These are phyloP conservation scores for Echinarachnius parma DNA, from an alignment of 53 echinoderm and acorn worm genomes.

Conservation along the genomic window DNA sequence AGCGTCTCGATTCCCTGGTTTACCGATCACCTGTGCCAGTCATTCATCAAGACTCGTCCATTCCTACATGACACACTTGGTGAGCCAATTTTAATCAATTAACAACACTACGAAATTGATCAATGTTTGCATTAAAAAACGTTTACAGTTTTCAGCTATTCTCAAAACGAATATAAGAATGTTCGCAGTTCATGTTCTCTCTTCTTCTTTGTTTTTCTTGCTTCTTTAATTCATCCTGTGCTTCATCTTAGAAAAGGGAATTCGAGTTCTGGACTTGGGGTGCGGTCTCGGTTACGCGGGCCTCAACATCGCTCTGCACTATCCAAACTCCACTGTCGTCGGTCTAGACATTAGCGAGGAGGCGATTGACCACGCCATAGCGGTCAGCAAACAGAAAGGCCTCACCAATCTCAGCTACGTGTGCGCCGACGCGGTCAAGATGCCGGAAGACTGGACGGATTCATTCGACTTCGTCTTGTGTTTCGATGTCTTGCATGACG, in stretches of 20 bases:
- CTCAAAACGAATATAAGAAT: too few species aligned
- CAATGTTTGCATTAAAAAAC: too few species aligned
- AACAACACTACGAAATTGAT: too few species aligned
- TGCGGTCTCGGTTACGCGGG: slow-evolving; percentile 56
- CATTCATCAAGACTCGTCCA: too few species aligned
- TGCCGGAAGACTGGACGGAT: slow-evolving; percentile 56
- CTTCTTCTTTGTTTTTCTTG: too few species aligned
- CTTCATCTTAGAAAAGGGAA: slow-evolving; percentile 69
- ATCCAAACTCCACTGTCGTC: slow-evolving; percentile 54
- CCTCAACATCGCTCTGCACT: slow-evolving; percentile 42
- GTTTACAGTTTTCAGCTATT: too few species aligned
- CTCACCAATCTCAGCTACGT: slow-evolving; percentile 54
- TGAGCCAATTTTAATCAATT: too few species aligned
- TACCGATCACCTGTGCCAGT: too few species aligned
- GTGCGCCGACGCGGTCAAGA: slow-evolving; percentile 28
- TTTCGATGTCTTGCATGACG: slow-evolving; percentile 62
- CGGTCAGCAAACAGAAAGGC: slow-evolving; percentile 14
- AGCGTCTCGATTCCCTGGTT: too few species aligned
- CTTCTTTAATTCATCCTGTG: too few species aligned
- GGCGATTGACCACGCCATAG: slow-evolving; percentile 16
- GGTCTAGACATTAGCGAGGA: slow-evolving; percentile 59
- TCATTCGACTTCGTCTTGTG: slow-evolving; percentile 68
- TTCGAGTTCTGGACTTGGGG: slow-evolving; percentile 61
- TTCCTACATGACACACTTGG: too few species aligned
- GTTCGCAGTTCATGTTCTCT: too few species aligned